Percentiles rank a stretch among this genome's conserved stretches.
Conservation (phyloP, 2,113 vertebrate genomes). For the Laticauda colubrina region DNA sequence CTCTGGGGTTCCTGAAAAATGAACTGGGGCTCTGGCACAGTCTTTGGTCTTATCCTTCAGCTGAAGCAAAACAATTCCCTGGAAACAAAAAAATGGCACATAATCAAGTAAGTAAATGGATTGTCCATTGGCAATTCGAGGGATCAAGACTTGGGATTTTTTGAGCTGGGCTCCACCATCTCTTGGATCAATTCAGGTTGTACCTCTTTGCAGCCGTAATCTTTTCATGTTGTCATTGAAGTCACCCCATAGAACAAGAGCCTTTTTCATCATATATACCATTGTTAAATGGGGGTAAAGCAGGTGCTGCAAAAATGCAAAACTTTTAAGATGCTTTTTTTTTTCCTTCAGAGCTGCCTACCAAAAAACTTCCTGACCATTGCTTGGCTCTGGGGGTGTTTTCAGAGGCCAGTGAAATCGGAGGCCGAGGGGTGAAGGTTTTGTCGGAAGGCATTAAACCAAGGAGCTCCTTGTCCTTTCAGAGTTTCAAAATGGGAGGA, state of each 20-base stretch:
- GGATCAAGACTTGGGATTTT: background rate
- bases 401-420: background rate
- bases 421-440: background rate
- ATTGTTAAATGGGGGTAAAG: background rate
- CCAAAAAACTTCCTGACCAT: background rate
- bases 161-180: background rate
- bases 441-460: background rate
- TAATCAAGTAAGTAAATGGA: background rate
- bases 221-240: background rate
- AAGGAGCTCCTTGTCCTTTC: background rate
- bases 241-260: background rate
- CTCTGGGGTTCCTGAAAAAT: background rate
- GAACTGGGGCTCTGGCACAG: too few relatives aligned
- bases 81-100: background rate
- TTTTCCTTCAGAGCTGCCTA: background rate
- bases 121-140: background rate
- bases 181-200: background rate
- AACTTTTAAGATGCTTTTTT: background rate
- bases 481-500: background rate
- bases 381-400: background rate
- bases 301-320: conserved; percentile 18
- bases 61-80: background rate
- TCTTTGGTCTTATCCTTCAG: background rate
- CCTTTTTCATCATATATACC: too few relatives aligned
- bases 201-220: too few relatives aligned